phyloP scores from a whole-genome alignment of 2,888 invertebrate genomes.

The Azorinus chamasolen region DNA sequence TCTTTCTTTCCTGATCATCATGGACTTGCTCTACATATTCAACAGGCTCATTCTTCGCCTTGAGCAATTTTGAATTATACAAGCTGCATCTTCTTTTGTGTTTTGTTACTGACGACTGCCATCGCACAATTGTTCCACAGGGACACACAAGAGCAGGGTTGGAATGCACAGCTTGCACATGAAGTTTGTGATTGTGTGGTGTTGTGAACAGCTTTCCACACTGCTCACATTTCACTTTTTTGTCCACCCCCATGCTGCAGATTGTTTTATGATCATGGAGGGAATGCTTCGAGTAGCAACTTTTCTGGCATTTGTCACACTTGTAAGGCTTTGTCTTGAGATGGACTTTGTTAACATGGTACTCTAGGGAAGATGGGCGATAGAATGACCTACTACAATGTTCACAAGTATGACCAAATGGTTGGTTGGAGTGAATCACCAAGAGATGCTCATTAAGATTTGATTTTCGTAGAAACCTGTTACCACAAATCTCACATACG shows the following conservation, averaged over 20 bases:
- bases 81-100: conserved; percentile 42
- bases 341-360: conserved; percentile 48
- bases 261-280: neutral
- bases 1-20: neutral
- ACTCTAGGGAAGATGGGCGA: conserved; percentile 30
- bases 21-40: neutral
- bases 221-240: conserved; percentile 27
- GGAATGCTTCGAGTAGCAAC: conserved; percentile 19
- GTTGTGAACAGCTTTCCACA: conserved; percentile 31
- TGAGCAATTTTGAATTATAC: neutral
- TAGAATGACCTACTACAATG: conserved; percentile 35
- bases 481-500: conserved; percentile 44
- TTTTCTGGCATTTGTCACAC: conserved; percentile 33
- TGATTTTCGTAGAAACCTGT: conserved; percentile 12
- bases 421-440: conserved; percentile 13
- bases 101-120: conserved; percentile 52
- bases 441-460: conserved; percentile 36
- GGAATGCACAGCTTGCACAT: conserved; percentile 41
- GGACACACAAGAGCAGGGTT: conserved; percentile 31
- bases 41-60: neutral
- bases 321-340: conserved; percentile 19
- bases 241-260: conserved; percentile 24
- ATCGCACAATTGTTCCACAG: conserved; percentile 39
- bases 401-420: conserved; percentile 13
- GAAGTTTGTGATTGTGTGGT: conserved; percentile 33